phyloP scores from a whole-genome alignment of 1,140 invertebrate genomes.

The Caenorhabditis inopinata region DNA sequence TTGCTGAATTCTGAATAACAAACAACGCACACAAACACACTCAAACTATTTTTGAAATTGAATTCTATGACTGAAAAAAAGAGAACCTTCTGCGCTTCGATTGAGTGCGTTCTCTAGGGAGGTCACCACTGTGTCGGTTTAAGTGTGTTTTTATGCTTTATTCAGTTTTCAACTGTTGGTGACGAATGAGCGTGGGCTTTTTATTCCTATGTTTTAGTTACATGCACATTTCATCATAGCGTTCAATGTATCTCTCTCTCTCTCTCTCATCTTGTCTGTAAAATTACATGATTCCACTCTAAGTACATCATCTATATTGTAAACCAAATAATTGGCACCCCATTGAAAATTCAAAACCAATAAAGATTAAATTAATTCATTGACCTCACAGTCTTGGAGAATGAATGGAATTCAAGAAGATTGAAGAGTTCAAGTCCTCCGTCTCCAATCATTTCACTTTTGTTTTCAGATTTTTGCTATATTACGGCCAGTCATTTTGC shows the following conservation, averaged over 20 bases:
- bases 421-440: too few species aligned
- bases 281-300: too few species aligned
- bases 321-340: too few species aligned
- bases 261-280: not conserved
- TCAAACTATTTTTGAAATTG: not conserved
- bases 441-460: too few species aligned
- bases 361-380: too few species aligned
- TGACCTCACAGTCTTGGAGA: too few species aligned
- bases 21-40: not conserved
- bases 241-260: not conserved
- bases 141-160: not conserved
- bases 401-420: too few species aligned
- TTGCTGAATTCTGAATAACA: not conserved
- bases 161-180: constrained; percentile 3
- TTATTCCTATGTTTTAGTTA: not conserved
- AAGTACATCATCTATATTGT: too few species aligned
- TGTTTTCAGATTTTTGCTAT: too few species aligned
- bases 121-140: not conserved
- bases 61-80: not conserved
- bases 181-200: constrained; percentile 21
- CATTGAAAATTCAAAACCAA: too few species aligned
- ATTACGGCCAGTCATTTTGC: too few species aligned
- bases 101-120: constrained; percentile 21
- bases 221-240: not conserved
- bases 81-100: not conserved